Percentiles rank a stretch among this genome's conserved stretches.
Conservation (phyloP, 2,888 invertebrate species). For the Drosophila mettleri region DNA sequence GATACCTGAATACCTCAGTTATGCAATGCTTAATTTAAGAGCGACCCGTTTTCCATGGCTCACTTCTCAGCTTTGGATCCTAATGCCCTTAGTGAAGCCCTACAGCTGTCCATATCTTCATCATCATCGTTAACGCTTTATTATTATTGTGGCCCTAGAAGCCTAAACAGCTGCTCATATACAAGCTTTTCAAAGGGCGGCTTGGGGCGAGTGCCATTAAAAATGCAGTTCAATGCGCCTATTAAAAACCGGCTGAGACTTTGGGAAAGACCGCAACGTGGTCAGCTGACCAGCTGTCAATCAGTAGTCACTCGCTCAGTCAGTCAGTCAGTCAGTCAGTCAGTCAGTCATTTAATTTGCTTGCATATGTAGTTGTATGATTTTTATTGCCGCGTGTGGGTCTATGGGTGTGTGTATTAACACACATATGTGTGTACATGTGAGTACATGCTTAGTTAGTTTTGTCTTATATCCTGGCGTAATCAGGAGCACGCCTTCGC, state of each 20-base stretch:
- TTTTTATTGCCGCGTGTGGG: constrained; percentile 31
- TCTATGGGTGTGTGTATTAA: constrained; percentile 20
- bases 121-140: background rate
- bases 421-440: constrained; percentile 6
- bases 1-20: constrained; percentile 30
- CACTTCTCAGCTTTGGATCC: background rate
- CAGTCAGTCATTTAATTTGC: constrained; percentile 61
- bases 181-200: constrained; percentile 19
- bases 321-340: constrained; percentile 30
- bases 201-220: constrained; percentile 53
- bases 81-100: constrained; percentile 35
- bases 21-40: constrained; percentile 17
- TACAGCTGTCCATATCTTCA: constrained; percentile 33
- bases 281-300: constrained; percentile 38
- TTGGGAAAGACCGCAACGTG: constrained; percentile 39
- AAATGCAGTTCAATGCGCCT: constrained; percentile 64
- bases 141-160: constrained; percentile 9
- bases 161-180: constrained; percentile 47
- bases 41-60: background rate
- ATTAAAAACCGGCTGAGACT: constrained; percentile 46
- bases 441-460: constrained; percentile 20
- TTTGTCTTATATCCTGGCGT: constrained; percentile 1
- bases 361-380: constrained; percentile 44
- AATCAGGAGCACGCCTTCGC: background rate
- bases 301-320: constrained; percentile 24